Conservation (phyloP, 2,113 vertebrate genomes). For the Amphilophus citrinellus region DNA sequence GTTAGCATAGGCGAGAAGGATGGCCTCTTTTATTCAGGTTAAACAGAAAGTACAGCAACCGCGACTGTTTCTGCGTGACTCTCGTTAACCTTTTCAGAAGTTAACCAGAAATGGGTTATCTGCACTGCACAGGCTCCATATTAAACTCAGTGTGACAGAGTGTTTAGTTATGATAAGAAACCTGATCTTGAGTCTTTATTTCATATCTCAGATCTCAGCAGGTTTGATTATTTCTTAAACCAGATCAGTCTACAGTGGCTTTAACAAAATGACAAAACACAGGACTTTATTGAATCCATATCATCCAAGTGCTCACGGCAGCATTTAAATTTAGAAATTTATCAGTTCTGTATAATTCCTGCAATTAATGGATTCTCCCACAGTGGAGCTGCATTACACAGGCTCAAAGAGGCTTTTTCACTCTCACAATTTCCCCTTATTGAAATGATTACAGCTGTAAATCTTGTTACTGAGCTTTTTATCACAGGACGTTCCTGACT, state of each 20-base stretch:
- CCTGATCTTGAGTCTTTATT: not conserved
- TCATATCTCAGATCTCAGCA: not conserved
- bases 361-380: not conserved
- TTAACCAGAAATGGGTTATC: not conserved
- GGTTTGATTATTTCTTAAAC: not conserved
- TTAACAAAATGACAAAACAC: not conserved
- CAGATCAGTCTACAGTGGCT: not conserved
- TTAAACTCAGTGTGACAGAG: not conserved
- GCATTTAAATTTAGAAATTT: not conserved
- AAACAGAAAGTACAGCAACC: not conserved
- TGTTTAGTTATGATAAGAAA: not conserved
- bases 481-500: too few relatives aligned
- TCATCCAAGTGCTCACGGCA: not conserved
- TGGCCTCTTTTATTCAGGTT: constrained; percentile 4
- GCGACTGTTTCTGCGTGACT: not conserved
- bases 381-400: not conserved
- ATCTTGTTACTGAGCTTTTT: not conserved
- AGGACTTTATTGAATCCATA: not conserved
- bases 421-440: not conserved
- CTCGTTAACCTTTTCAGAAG: constrained; percentile 1
- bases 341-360: not conserved
- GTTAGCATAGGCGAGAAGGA: not conserved
- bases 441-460: not conserved
- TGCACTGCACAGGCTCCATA: not conserved
- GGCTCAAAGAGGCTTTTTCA: not conserved